Conservation (phyloP, 2,113 vertebrate species). For the Trematomus loennbergii region DNA sequence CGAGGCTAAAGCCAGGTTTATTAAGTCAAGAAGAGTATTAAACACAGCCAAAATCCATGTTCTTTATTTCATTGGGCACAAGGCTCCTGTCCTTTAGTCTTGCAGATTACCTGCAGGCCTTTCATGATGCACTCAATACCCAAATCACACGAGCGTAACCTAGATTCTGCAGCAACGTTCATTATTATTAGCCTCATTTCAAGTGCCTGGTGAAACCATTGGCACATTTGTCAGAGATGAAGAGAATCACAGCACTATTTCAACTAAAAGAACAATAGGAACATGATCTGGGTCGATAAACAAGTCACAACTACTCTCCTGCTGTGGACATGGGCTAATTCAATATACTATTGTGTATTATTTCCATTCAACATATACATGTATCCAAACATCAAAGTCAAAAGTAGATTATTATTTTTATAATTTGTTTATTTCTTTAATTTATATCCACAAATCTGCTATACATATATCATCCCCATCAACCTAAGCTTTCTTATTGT, state of each 20-base stretch:
- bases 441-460: neutral
- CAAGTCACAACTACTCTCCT: neutral
- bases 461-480: no score
- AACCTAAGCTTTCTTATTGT: neutral
- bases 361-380: neutral
- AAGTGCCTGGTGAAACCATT: constrained; percentile 26
- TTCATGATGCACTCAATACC: constrained; percentile 16
- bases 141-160: constrained; percentile 30
- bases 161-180: constrained; percentile 33
- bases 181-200: constrained; percentile 38
- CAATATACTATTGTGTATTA: neutral
- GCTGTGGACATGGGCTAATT: neutral
- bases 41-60: neutral
- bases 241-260: neutral
- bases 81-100: neutral
- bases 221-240: constrained; percentile 6
- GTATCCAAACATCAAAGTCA: neutral
- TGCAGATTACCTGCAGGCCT: constrained; percentile 46
- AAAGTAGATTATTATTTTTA: neutral
- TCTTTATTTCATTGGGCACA: neutral
- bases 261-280: neutral
- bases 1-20: neutral
- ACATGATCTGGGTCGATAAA: neutral
- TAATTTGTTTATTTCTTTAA: neutral
- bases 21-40: neutral